Evolutionary conservation across 2,888 invertebrate species (phyloP).

Genomic region (Adelognathus sp.): DNA sequence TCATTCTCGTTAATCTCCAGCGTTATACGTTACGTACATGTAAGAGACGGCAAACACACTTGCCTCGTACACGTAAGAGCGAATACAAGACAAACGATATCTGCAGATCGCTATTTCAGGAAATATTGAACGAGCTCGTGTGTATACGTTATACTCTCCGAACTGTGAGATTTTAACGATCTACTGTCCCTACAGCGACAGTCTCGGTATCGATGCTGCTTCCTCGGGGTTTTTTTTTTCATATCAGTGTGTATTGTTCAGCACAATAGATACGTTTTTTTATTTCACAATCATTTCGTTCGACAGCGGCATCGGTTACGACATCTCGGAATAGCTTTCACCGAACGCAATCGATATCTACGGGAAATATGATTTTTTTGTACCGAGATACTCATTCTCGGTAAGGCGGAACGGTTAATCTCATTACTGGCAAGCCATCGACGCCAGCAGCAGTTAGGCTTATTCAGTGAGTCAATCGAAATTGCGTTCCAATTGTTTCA

Average conservation of each 20-base stretch:
- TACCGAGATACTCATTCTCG: not conserved
- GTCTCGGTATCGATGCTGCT: not conserved
- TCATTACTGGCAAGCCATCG: not conserved
- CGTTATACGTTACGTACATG: not conserved
- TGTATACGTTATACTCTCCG: constrained; percentile 12
- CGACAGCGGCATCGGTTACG: not conserved
- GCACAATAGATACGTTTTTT: not conserved
- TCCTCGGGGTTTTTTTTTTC: not conserved
- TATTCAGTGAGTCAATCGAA: not conserved
- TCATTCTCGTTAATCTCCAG: constrained; percentile 29
- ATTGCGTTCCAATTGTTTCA: not conserved
- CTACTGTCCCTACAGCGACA: not conserved
- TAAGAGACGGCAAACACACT: not conserved
- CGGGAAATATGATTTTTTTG: constrained; percentile 3
- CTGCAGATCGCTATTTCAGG: constrained; percentile 21
- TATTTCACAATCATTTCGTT: not conserved
- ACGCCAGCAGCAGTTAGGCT: not conserved
- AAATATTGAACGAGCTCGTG: not conserved
- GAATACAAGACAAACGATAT: constrained; percentile 11
- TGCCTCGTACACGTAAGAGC: not conserved
- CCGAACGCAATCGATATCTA: constrained; percentile 26
- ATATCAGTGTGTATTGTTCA: not conserved
- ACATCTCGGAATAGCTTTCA: constrained; percentile 10
- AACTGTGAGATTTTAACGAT: not conserved
- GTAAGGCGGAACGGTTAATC: not conserved